Percentiles rank a stretch among this genome's conserved stretches.
Conservation (phyloP, 2,113 vertebrate species). For the Nothobranchius furzeri region DNA sequence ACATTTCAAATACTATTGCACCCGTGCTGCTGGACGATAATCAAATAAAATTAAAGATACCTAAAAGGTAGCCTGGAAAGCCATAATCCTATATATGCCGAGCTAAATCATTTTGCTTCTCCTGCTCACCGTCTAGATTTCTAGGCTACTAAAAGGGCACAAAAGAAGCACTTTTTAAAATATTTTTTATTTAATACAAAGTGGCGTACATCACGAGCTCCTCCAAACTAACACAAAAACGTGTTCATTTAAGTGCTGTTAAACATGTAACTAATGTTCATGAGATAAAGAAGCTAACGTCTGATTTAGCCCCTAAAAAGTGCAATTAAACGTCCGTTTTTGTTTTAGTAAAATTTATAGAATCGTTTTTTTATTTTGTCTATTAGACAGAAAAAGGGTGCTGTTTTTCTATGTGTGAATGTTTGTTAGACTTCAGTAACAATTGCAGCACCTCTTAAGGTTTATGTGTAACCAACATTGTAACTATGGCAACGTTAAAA, state of each 20-base stretch:
- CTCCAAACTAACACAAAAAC: no score
- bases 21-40: background rate
- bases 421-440: constrained; percentile 1
- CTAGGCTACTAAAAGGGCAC: background rate
- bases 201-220: background rate
- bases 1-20: background rate
- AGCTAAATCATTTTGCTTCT: no score
- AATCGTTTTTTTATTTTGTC: background rate
- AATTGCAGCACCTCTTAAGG: background rate
- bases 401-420: constrained; percentile 13
- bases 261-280: background rate
- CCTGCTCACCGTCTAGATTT: no score
- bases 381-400: background rate
- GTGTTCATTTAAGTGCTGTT: background rate
- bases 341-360: background rate
- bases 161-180: background rate
- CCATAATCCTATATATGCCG: no score
- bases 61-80: background rate
- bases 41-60: background rate
- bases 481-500: background rate
- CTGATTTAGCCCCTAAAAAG: constrained; percentile 4
- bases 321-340: background rate
- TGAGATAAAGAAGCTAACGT: constrained; percentile 1
- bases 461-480: constrained; percentile 1
- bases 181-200: constrained; percentile 5